Percentiles rank a stretch among this genome's conserved stretches.
Conservation (phyloP, 2,888 invertebrate species). For the Homarus gammarus region DNA sequence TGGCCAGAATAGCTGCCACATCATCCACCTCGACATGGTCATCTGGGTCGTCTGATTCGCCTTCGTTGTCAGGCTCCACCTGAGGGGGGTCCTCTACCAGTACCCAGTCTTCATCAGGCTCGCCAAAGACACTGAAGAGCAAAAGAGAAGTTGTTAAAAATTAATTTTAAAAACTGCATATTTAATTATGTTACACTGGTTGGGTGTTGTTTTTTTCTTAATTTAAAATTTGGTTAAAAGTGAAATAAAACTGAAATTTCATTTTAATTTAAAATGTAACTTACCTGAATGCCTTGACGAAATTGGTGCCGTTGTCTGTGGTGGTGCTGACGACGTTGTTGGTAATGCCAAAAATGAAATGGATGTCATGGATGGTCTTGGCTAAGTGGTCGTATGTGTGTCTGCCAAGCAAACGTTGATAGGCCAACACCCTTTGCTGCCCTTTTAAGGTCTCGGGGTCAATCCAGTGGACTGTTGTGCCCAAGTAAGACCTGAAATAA, state of each 20-base stretch:
- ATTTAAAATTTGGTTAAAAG: no score
- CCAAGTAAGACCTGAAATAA: neutral
- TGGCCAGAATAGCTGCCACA: no score
- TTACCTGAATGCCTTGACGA: constrained; percentile 30
- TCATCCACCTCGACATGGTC: neutral
- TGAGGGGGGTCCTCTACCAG: neutral
- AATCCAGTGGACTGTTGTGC: neutral
- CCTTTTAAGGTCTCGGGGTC: neutral
- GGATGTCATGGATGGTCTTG: neutral
- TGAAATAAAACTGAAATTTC: no score
- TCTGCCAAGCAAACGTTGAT: neutral
- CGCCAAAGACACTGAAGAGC: neutral
- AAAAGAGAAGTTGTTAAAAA: no score
- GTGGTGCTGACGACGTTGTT: neutral
- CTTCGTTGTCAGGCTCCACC: neutral
- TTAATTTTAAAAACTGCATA: no score
- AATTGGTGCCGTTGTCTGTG: constrained; percentile 45
- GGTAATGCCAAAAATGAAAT: neutral
- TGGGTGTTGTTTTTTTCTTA: no score
- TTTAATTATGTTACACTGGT: no score
- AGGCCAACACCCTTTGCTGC: neutral
- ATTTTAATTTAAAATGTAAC: constrained; percentile 2
- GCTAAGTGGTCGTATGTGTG: neutral
- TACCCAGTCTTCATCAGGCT: no score
- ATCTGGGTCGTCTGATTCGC: neutral